Conservation (phyloP, 2,888 invertebrate genomes). For the Encarsia formosa region DNA sequence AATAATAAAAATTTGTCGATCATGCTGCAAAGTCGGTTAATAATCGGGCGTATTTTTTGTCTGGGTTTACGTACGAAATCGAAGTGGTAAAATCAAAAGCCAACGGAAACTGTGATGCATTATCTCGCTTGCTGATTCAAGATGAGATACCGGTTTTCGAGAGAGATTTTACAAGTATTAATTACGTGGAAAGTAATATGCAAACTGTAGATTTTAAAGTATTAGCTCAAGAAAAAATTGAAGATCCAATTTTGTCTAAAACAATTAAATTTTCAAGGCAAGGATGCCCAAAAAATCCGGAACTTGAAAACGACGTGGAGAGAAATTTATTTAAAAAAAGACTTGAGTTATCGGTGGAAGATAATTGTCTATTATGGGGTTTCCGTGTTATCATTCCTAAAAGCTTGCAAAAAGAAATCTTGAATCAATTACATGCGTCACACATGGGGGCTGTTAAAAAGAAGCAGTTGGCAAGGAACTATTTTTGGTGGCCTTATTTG, state of each 20-base stretch:
- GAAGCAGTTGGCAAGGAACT: no score
- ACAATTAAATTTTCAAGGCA: neutral
- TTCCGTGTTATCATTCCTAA: conserved; percentile 14
- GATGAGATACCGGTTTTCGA: conserved; percentile 20
- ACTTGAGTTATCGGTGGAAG: neutral
- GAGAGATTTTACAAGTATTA: conserved; percentile 9
- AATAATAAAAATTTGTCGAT: no score
- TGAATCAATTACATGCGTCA: no score
- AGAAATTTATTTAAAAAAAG: neutral
- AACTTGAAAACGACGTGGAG: neutral
- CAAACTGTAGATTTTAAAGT: conserved; percentile 3
- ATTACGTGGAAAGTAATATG: conserved; percentile 12
- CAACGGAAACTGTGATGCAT: conserved; percentile 24
- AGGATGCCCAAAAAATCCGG: neutral
- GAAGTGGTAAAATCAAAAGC: conserved; percentile 17
- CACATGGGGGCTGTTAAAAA: no score
- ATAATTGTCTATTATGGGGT: conserved; percentile 9
- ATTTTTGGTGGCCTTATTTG: no score
- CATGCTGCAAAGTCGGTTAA: no score
- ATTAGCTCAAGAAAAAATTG: conserved; percentile 2
- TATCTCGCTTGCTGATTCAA: conserved; percentile 7
- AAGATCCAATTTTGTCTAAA: conserved; percentile 15
- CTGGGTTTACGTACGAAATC: conserved; percentile 17
- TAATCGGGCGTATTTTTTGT: conserved; percentile 24
- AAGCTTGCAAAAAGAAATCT: conserved; percentile 1